Evolutionary conservation across 2,113 vertebrate genomes (phyloP), one percentile per base, ranked within the genome.

Genomic region (Cyprinodon brontotheroides): DNA sequence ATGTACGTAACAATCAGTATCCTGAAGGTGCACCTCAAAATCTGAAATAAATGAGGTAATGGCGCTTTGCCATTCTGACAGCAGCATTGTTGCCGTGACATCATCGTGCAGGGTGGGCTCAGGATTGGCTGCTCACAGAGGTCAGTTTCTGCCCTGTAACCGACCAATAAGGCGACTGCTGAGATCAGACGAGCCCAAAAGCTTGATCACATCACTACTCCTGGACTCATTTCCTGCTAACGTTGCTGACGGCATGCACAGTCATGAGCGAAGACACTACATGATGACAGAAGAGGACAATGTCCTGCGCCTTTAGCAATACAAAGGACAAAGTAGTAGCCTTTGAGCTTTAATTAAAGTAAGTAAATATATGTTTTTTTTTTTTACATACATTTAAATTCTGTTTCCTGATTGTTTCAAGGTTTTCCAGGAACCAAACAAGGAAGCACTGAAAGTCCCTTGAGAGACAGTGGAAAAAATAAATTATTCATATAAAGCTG

Each of bases 401-500:
- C 41, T 50, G 15, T 72, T 39, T 38, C 53, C 12, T 38, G 38
- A 15, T 7, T 29, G 61, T 20, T 41, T 60, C 12, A 36, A 61
- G 57, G 39, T 47, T 45, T 64, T 48, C 17, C 75, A 4, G 17
- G 70, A 86, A 73, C 45, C 80, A 77, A 85, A 83, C 61, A 65
- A 70, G 72, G 47, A 86, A 73, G 82, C 40, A 74, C 43, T 82
- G 74, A 86, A 85, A 77, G 71, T 82, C 81, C 48, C 72, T 20
- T 3, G 22, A 57, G 75, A 74, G 78, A 67, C 80, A 65, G 75
- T 59, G 83, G 76, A 83, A 87, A 87, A 10, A 82, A 88, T 89
- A 74, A 92, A 93, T 90, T 89, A 93, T 93, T 72, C 67, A 91
- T 72, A 83, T 38, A 14, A 76, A 69, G 72, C 6, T 15, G 66